Conservation (phyloP, 2,113 vertebrate genomes). For the Carettochelys insculpta region DNA sequence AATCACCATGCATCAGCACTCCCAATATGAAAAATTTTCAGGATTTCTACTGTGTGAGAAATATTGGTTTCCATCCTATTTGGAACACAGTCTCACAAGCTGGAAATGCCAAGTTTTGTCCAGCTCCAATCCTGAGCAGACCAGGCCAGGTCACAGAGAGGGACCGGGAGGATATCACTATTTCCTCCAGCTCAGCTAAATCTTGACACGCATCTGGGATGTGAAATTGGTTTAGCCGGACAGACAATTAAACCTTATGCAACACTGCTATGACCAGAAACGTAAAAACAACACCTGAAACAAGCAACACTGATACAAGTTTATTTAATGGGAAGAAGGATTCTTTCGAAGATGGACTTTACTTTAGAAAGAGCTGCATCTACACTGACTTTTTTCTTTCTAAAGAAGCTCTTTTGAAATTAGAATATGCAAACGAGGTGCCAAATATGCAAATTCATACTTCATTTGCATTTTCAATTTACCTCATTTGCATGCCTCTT, state of each 20-base stretch:
- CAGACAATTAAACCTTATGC: neutral
- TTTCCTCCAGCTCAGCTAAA: neutral
- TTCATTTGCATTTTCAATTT: too few species aligned
- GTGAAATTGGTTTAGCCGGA: neutral
- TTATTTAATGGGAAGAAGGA: too few species aligned
- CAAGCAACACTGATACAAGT: fast-evolving
- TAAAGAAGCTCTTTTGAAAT: too few species aligned
- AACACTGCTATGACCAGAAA: neutral
- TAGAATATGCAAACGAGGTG: too few species aligned
- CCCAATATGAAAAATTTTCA: neutral
- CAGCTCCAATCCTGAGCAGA: neutral
- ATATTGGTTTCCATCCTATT: neutral
- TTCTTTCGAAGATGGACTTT: too few species aligned
- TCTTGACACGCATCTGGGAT: neutral
- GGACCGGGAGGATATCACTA: neutral
- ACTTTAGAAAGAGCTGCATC: too few species aligned
- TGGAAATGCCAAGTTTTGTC: neutral
- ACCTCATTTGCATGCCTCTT: too few species aligned
- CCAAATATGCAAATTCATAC: too few species aligned
- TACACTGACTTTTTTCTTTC: too few species aligned
- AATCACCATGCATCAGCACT: neutral
- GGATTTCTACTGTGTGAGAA: neutral
- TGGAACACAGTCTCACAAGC: neutral
- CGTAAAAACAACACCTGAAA: neutral
- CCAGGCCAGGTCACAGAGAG: neutral